Percentiles rank a stretch among this genome's conserved stretches.
Evolutionary conservation across 2,888 invertebrate species (phyloP).

Genomic region (Aproaerema taeniolella): DNA sequence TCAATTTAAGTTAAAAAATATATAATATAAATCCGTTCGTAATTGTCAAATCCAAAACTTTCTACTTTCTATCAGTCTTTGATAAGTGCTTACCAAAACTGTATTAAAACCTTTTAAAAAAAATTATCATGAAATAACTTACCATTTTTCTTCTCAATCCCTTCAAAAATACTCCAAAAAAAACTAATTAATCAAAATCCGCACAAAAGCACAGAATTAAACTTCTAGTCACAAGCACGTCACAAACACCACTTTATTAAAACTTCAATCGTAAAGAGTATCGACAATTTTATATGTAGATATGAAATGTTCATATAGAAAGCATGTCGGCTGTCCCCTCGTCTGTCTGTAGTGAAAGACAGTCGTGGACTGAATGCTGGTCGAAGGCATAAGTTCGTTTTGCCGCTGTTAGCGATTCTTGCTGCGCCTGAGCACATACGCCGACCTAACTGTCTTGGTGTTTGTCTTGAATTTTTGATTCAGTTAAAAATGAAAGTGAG

Average conservation of each 20-base stretch:
- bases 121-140: slow-evolving; percentile 28
- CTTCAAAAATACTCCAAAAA: slow-evolving; percentile 27
- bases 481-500: slow-evolving; percentile 62
- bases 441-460: slow-evolving; percentile 65
- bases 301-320: slow-evolving; percentile 21
- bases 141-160: slow-evolving; percentile 58
- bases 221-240: slow-evolving; percentile 27
- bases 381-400: slow-evolving; percentile 48
- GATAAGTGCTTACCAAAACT: neutral
- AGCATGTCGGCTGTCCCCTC: slow-evolving; percentile 48
- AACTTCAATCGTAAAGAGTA: neutral
- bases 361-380: slow-evolving; percentile 62
- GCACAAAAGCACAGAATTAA: slow-evolving; percentile 24
- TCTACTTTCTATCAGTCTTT: slow-evolving; percentile 6
- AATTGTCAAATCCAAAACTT: neutral
- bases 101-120: neutral
- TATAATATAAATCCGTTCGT: neutral
- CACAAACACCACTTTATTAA: slow-evolving; percentile 19
- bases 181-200: too few relatives aligned
- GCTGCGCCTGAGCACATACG: slow-evolving; percentile 51
- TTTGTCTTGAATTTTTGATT: slow-evolving; percentile 62
- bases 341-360: slow-evolving; percentile 63
- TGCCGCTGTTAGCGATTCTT: slow-evolving; percentile 50
- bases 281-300: slow-evolving; percentile 23
- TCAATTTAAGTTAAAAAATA: neutral